Evolutionary conservation across 2,888 invertebrate genomes (phyloP).

Genomic region (Lydus trimaculatus): DNA sequence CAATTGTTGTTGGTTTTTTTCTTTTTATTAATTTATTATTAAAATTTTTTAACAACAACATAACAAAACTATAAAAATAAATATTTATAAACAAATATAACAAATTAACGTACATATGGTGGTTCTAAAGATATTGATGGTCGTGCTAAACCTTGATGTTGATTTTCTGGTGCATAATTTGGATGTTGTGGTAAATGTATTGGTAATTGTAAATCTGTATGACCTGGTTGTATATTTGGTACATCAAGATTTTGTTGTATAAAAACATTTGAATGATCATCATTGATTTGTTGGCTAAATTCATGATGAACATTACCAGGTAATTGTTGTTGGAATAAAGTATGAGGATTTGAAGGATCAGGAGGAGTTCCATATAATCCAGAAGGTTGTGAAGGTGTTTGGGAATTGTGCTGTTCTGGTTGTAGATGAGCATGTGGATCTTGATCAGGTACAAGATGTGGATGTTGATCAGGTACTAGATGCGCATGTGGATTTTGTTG

Average conservation of each 20-base stretch:
- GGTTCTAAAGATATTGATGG: constrained; percentile 48
- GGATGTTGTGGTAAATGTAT: constrained; percentile 52
- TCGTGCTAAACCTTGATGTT: constrained; percentile 37
- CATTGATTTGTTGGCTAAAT: constrained; percentile 20
- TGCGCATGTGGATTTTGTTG: constrained; percentile 34
- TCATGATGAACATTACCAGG: constrained; percentile 33
- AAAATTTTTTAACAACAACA: not conserved
- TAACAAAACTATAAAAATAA: constrained; percentile 3
- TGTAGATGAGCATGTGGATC: constrained; percentile 8
- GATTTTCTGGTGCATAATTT: constrained; percentile 37
- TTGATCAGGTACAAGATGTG: not conserved
- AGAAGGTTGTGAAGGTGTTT: not conserved
- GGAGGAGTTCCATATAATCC: not conserved
- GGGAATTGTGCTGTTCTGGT: not conserved
- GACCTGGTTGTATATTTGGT: constrained; percentile 50
- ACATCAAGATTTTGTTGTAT: constrained; percentile 9
- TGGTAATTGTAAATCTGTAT: constrained; percentile 53
- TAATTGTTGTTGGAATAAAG: constrained; percentile 37
- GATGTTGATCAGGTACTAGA: constrained; percentile 11
- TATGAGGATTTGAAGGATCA: constrained; percentile 22
- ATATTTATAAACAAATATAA: not conserved
- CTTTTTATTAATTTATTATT: not conserved
- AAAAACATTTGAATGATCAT: constrained; percentile 7
- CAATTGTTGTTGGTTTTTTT: not conserved
- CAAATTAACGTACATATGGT: constrained; percentile 34